phyloP scores from a whole-genome alignment of 2,113 vertebrate genomes.

The Bostrychus sinensis region DNA sequence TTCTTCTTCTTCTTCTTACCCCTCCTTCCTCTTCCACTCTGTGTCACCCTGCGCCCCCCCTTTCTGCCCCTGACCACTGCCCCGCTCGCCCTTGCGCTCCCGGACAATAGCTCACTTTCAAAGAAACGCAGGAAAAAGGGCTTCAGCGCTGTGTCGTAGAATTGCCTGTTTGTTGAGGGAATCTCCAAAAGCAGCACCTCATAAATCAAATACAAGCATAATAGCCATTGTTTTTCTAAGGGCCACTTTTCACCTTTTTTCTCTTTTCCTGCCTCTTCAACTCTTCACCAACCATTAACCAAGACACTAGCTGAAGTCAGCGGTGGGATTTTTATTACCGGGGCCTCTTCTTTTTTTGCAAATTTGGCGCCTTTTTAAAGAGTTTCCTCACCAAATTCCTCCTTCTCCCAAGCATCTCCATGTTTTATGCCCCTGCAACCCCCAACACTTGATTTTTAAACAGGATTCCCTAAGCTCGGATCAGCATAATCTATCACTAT shows the following conservation, averaged over 20 bases:
- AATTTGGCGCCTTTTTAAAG: slow-evolving; percentile 49
- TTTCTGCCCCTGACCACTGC: slow-evolving; percentile 58
- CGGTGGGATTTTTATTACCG: slow-evolving; percentile 53
- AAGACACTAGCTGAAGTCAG: slow-evolving; percentile 52
- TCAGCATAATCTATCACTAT: slow-evolving; percentile 77
- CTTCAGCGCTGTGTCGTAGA: slow-evolving; percentile 69
- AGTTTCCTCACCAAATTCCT: slow-evolving; percentile 54
- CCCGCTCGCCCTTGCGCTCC: slow-evolving; percentile 62
- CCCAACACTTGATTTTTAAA: slow-evolving; percentile 53
- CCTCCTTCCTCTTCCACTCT: slow-evolving; percentile 23
- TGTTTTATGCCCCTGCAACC: slow-evolving; percentile 53
- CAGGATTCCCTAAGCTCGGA: slow-evolving; percentile 63
- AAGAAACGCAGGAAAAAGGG: slow-evolving; percentile 71
- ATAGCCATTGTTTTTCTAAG: slow-evolving; percentile 79
- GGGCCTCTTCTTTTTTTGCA: slow-evolving; percentile 41
- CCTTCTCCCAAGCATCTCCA: slow-evolving; percentile 52
- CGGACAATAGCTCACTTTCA: slow-evolving; percentile 79
- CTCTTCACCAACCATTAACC: slow-evolving; percentile 31
- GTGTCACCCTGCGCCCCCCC: slow-evolving; percentile 16
- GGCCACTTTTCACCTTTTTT: slow-evolving; percentile 63
- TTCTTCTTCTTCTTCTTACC: slow-evolving; percentile 7
- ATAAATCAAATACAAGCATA: slow-evolving; percentile 84
- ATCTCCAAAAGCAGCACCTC: slow-evolving; percentile 79
- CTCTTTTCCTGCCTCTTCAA: slow-evolving; percentile 16
- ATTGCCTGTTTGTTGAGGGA: slow-evolving; percentile 79